phyloP scores from a whole-genome alignment of 1,140 invertebrate genomes.

The Caenorhabditis briggsae region DNA sequence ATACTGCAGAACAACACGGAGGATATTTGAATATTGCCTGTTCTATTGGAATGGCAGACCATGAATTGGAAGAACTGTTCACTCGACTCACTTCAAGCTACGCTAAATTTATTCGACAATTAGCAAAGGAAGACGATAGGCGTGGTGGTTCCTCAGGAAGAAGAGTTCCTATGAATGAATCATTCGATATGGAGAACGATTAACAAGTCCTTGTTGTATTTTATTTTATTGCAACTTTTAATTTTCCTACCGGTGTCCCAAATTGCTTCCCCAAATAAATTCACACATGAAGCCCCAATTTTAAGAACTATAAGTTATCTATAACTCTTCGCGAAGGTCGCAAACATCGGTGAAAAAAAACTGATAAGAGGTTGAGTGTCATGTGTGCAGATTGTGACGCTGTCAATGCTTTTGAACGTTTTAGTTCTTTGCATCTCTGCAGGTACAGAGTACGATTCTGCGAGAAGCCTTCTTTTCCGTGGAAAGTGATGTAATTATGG shows the following conservation, averaged over 20 bases:
- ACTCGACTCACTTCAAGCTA: slow-evolving; percentile 49
- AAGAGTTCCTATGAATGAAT: slow-evolving; percentile 16
- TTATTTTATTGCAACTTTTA: not conserved
- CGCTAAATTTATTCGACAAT: slow-evolving; percentile 22
- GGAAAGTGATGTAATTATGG: not conserved
- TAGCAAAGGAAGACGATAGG: slow-evolving; percentile 38
- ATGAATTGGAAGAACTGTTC: slow-evolving; percentile 66
- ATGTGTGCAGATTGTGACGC: slow-evolving; percentile 22
- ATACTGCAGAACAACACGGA: slow-evolving; percentile 63
- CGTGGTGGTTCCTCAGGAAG: not conserved
- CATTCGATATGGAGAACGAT: slow-evolving; percentile 46
- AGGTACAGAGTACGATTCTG: slow-evolving; percentile 21
- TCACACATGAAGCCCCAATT: not conserved
- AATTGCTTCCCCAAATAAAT: not conserved
- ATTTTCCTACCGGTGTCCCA: not conserved
- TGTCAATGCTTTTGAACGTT: not conserved
- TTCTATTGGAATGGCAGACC: slow-evolving; percentile 65
- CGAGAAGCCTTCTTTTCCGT: not conserved
- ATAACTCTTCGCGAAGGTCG: not conserved
- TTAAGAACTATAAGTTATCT: slow-evolving; percentile 3
- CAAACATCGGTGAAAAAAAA: not conserved
- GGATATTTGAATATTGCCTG: slow-evolving; percentile 68
- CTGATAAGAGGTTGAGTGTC: slow-evolving; percentile 38
- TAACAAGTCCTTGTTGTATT: not conserved
- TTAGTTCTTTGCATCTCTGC: not conserved